phyloP scores from a whole-genome alignment of 2,888 invertebrate genomes.

The Cosmia trapezina region DNA sequence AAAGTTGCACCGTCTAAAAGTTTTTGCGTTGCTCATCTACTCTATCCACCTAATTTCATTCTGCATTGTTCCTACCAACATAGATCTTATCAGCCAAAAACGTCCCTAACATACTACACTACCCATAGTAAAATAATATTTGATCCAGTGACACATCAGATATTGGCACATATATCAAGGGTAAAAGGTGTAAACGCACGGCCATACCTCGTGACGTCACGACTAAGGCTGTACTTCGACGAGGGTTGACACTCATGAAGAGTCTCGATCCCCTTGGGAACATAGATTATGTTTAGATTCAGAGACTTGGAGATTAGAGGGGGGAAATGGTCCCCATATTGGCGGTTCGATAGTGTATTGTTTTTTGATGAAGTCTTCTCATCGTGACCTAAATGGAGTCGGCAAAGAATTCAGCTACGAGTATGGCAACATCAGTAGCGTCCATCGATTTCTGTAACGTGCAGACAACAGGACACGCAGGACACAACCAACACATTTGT shows the following conservation, averaged over 20 bases:
- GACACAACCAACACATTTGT: background rate
- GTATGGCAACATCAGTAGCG: background rate
- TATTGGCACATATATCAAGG: conserved; percentile 56
- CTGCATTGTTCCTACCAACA: background rate
- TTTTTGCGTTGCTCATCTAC: background rate
- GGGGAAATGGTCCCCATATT: conserved; percentile 18
- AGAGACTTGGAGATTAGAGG: conserved; percentile 42
- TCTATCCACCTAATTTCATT: no score
- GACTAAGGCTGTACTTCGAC: conserved; percentile 51
- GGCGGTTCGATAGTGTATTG: conserved; percentile 26
- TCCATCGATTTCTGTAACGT: background rate
- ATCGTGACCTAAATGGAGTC: background rate
- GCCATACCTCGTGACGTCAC: conserved; percentile 50
- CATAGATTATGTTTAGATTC: conserved; percentile 62
- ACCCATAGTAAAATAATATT: conserved; percentile 38
- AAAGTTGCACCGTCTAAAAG: background rate
- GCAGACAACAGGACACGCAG: background rate
- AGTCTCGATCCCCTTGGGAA: conserved; percentile 58
- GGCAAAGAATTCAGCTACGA: background rate
- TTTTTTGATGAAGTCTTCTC: conserved; percentile 3
- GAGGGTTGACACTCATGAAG: conserved; percentile 69
- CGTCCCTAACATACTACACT: background rate
- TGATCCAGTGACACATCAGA: conserved; percentile 47
- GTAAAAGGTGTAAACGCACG: conserved; percentile 56
- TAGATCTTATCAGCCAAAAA: conserved; percentile 20